Evolutionary conservation across 2,797 vertebrate genomes (phyloP).

Genomic region (Spondyliosoma cantharus): DNA sequence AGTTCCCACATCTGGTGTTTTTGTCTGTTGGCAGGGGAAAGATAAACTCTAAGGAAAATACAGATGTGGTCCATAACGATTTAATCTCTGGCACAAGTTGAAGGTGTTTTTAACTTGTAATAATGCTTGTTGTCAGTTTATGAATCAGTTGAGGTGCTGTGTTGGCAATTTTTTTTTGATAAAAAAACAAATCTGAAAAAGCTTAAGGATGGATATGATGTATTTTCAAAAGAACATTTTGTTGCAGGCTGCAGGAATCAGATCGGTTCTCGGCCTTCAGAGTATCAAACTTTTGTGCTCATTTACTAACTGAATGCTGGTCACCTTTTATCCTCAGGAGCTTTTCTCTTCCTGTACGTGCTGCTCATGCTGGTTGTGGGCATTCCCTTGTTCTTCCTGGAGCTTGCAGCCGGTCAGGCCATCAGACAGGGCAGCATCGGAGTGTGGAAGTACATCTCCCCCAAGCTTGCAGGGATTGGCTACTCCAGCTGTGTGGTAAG

Average conservation of each 20-base stretch:
- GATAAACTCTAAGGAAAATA: background rate
- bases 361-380: conserved; percentile 86
- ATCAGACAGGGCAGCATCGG: conserved; percentile 91
- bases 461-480: conserved; percentile 87
- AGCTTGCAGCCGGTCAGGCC: conserved; percentile 89
- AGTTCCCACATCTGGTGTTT: conserved; percentile 5
- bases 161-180: background rate
- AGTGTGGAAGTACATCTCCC: conserved; percentile 89
- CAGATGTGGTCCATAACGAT: background rate
- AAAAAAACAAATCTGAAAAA: too few species aligned
- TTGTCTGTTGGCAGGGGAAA: conserved; percentile 4
- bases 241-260: background rate
- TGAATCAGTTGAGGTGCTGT: background rate
- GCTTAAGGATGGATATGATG: too few species aligned
- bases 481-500: conserved; percentile 91
- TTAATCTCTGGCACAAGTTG: background rate
- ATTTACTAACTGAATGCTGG: background rate
- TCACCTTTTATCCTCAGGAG: conserved; percentile 74
- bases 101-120: background rate
- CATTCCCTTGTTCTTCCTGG: conserved; percentile 90
- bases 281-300: background rate
- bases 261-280: background rate
- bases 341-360: conserved; percentile 88
- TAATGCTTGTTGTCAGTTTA: background rate
- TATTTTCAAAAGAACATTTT: background rate